Percentiles rank a stretch among this genome's conserved stretches.
These are phyloP conservation scores for Apoda limacodes DNA, from an alignment of 2,888 invertebrate species.

Conservation along the genomic window DNA sequence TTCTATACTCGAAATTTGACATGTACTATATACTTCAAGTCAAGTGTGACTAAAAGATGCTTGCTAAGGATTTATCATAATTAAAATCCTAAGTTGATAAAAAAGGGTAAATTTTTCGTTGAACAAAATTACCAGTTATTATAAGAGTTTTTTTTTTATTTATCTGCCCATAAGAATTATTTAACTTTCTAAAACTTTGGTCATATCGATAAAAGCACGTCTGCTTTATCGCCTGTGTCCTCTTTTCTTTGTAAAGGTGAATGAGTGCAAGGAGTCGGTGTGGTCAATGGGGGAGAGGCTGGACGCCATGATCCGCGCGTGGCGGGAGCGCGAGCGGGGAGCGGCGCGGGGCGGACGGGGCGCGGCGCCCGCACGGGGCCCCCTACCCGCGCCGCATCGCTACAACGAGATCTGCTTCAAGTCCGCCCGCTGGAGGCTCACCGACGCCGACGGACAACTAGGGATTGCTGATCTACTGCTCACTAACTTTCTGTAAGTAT, in stretches of 20 bases:
- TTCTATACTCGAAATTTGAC: too few species aligned
- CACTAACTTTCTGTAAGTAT: conserved; percentile 93
- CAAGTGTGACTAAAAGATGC: too few species aligned
- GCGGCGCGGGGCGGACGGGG: conserved; percentile 67
- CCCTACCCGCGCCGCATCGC: conserved; percentile 81
- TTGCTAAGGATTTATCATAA: too few species aligned
- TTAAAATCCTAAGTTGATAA: too few species aligned
- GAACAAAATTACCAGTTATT: too few species aligned
- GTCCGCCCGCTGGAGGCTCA: conserved; percentile 97
- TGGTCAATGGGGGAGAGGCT: conserved; percentile 92
- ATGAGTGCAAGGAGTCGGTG: conserved; percentile 90
- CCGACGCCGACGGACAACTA: conserved; percentile 97
- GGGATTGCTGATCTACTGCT: conserved; percentile 97
- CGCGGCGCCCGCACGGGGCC: conserved; percentile 68
- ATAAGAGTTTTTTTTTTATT: too few species aligned
- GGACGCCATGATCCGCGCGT: conserved; percentile 94
- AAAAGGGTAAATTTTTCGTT: too few species aligned
- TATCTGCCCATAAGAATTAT: too few species aligned
- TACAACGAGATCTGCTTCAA: conserved; percentile 93
- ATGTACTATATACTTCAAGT: too few species aligned
- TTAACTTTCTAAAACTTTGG: too few species aligned
- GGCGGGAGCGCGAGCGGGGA: conserved; percentile 80
- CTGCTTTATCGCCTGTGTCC: too few species aligned
- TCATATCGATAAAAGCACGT: not conserved
- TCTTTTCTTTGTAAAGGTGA: conserved; percentile 67